These are phyloP conservation scores for Ciconia boyciana DNA, from an alignment of 2,113 vertebrate species.

Conservation along the genomic window DNA sequence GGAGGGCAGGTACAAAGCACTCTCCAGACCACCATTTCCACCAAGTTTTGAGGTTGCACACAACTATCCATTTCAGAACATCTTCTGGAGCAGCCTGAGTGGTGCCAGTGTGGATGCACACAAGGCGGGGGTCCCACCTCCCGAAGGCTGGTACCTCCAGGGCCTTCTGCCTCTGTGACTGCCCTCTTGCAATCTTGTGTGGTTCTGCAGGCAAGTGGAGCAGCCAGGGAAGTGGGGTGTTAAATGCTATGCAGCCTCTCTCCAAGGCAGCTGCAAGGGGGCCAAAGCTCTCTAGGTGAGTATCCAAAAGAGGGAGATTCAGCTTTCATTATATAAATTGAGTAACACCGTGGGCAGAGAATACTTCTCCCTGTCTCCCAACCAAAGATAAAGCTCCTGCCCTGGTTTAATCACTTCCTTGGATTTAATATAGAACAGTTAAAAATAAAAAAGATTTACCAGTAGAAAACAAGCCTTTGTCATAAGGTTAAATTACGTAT, in stretches of 20 bases:
- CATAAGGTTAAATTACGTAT: not conserved
- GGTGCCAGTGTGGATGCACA: accelerated
- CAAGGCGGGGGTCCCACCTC: not conserved
- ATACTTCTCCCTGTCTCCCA: not conserved
- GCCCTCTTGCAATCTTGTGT: not conserved
- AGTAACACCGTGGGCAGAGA: not conserved
- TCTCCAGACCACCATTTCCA: not conserved
- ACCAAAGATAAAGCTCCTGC: not conserved
- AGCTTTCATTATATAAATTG: not conserved
- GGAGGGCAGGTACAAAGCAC: not conserved
- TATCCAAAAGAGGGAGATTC: not conserved
- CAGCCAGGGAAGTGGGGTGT: not conserved
- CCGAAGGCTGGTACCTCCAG: not conserved
- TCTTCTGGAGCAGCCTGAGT: not conserved
- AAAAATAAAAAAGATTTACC: not conserved
- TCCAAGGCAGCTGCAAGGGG: not conserved
- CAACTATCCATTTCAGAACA: not conserved
- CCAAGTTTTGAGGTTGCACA: not conserved
- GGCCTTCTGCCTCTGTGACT: not conserved
- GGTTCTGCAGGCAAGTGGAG: not conserved
- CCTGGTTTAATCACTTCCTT: not conserved
- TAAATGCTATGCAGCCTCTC: not conserved
- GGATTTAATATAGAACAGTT: not conserved
- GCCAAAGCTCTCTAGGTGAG: not conserved
- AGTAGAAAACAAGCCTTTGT: not conserved